A percentile compares a stretch with the other conserved stretches of the same genome.
Conservation (phyloP, 23 tunicate species). For the Ascidia mentula region DNA sequence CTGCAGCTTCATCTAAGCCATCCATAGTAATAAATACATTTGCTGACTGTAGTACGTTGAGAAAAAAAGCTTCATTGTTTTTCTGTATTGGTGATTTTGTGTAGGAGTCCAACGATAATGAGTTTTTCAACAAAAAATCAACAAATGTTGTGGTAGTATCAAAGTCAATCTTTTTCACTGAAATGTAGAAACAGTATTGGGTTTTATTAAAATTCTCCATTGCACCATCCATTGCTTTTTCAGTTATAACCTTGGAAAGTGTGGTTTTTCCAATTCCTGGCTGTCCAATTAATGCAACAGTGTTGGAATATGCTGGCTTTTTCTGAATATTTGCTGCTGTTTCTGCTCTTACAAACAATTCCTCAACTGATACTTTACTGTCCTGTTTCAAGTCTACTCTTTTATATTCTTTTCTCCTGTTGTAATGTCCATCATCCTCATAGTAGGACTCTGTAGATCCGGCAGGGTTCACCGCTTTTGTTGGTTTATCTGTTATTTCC, state of each 20-base stretch:
- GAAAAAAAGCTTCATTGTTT: not conserved
- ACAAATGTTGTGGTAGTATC: not conserved
- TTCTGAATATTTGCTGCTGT: no score
- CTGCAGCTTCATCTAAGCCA: not conserved
- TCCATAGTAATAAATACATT: not conserved
- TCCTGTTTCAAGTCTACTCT: not conserved
- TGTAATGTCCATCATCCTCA: not conserved
- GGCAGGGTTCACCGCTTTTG: no score
- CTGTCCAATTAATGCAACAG: not conserved
- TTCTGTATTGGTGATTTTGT: no score
- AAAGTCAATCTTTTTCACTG: not conserved
- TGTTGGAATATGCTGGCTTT: not conserved
- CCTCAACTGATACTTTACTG: not conserved
- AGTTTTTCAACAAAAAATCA: not conserved
- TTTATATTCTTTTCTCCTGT: not conserved
- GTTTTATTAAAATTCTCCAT: not conserved
- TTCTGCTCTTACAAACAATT: not conserved
- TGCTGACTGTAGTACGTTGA: not conserved
- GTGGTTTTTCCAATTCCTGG: constrained; percentile 1
- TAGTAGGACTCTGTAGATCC: no score
- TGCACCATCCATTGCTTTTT: not conserved
- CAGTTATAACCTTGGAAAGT: not conserved
- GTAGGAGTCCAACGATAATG: no score
- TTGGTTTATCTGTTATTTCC: no score
- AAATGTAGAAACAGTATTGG: not conserved